phyloP scores from a whole-genome alignment of 2,888 invertebrate species.

The Protula sp. region DNA sequence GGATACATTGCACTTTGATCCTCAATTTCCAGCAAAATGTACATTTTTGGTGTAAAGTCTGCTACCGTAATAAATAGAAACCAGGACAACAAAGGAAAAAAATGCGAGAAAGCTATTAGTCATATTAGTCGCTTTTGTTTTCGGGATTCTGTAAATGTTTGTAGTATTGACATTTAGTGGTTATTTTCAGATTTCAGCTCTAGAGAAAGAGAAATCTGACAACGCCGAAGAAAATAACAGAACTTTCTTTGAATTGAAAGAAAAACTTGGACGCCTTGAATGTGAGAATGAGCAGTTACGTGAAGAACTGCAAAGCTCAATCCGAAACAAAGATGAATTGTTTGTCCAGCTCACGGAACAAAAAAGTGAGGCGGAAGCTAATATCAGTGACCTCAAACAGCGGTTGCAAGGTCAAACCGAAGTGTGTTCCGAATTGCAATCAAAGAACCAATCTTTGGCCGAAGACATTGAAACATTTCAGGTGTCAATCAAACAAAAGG shows the following conservation, averaged over 20 bases:
- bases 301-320: slow-evolving; percentile 17
- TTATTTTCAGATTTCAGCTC: no score
- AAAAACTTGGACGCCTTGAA: not conserved
- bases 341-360: not conserved
- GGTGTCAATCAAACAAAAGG: not conserved
- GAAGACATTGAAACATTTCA: not conserved
- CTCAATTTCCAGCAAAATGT: no score
- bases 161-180: no score
- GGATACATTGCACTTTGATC: no score
- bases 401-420: not conserved
- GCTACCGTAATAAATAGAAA: no score
- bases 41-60: no score
- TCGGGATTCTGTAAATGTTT: no score
- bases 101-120: no score
- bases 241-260: not conserved
- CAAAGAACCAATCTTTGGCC: not conserved
- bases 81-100: no score
- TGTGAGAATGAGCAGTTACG: slow-evolving; percentile 10
- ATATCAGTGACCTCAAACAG: not conserved
- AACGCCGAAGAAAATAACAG: not conserved
- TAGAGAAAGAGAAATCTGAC: slow-evolving; percentile 1
- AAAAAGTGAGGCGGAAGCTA: not conserved
- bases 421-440: not conserved
- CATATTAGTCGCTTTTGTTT: no score
- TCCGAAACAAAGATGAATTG: not conserved